Conservation (phyloP, 2,797 vertebrate genomes). For the Podargus strigoides region DNA sequence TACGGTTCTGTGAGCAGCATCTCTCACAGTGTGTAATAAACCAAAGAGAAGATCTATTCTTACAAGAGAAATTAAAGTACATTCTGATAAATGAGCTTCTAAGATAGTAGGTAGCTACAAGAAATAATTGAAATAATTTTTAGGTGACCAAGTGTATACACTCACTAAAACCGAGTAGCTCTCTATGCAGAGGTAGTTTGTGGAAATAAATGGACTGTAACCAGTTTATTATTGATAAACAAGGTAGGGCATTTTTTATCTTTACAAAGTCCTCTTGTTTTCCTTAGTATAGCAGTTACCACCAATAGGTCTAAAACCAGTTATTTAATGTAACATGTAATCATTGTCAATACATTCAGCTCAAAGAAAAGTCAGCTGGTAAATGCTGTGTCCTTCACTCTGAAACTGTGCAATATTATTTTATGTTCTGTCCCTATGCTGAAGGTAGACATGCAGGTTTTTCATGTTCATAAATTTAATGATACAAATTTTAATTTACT, state of each 20-base stretch:
- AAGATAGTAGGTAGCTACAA: background rate
- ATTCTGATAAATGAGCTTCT: background rate
- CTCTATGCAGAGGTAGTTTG: background rate
- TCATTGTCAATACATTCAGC: background rate
- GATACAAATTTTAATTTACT: background rate
- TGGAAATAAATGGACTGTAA: background rate
- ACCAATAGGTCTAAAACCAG: background rate
- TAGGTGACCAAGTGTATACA: background rate
- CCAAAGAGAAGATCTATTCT: background rate
- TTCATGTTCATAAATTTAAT: background rate
- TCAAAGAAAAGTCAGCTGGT: background rate
- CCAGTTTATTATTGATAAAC: background rate
- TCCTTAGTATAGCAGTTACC: rapidly evolving
- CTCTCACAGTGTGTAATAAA: background rate
- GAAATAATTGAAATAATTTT: background rate
- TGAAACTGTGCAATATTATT: background rate
- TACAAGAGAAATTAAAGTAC: background rate
- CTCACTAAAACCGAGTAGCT: background rate
- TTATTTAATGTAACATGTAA: background rate
- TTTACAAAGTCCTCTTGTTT: background rate
- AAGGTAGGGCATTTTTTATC: background rate
- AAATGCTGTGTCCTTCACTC: background rate
- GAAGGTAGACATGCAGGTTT: background rate
- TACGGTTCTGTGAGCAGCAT: rapidly evolving
- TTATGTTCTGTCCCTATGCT: background rate